These are phyloP conservation scores for Astyanax mexicanus DNA, from an alignment of 2,797 vertebrate genomes.

Conservation along the genomic window DNA sequence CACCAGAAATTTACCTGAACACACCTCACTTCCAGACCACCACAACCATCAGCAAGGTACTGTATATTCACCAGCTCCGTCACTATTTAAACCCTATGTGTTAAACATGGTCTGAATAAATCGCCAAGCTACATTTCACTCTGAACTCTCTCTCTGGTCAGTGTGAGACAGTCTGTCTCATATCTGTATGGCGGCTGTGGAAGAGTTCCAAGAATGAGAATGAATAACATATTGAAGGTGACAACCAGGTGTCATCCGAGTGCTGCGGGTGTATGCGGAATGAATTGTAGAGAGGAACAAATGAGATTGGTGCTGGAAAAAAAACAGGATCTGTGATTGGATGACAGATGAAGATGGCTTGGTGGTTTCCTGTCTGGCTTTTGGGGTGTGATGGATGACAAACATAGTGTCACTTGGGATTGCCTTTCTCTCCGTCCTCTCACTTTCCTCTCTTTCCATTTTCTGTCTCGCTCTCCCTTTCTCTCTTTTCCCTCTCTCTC, in stretches of 20 bases:
- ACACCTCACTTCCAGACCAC: too few relatives aligned
- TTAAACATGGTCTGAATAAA: neutral
- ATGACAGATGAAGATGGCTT: constrained; percentile 66
- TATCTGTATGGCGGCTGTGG: constrained; percentile 64
- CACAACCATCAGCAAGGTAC: too few relatives aligned
- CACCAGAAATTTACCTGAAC: too few relatives aligned
- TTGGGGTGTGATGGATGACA: constrained; percentile 55
- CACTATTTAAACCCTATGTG: too few relatives aligned
- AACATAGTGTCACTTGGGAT: constrained; percentile 54
- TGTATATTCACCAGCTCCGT: too few relatives aligned
- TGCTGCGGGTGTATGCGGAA: constrained; percentile 61
- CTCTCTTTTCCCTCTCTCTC: neutral
- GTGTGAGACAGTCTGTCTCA: constrained; percentile 58
- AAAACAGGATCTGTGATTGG: constrained; percentile 63
- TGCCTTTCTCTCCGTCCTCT: constrained; percentile 41
- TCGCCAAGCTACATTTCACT: constrained; percentile 1
- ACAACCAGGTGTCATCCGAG: constrained; percentile 69
- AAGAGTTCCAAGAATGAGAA: constrained; percentile 64
- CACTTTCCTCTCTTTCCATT: constrained; percentile 13
- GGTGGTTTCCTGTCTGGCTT: constrained; percentile 50
- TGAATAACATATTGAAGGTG: constrained; percentile 79
- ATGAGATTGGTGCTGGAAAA: constrained; percentile 65
- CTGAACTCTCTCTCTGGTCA: constrained; percentile 17
- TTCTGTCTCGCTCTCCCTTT: neutral
- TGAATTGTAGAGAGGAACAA: constrained; percentile 69